Conservation (phyloP, 2,797 vertebrate species). For the Peromyscus eremicus region DNA sequence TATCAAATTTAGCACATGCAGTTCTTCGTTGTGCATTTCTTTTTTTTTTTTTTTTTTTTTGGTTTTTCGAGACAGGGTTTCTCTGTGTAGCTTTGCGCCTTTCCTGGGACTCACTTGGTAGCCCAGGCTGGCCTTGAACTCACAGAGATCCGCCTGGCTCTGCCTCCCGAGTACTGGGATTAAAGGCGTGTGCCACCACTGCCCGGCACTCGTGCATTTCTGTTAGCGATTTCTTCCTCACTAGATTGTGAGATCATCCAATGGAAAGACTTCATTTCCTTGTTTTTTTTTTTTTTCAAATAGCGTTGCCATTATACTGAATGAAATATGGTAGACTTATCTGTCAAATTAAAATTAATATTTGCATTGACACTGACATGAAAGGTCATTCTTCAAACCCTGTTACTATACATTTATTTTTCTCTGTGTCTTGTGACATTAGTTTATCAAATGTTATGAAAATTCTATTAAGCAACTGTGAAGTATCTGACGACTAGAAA, state of each 20-base stretch:
- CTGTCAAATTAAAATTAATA: constrained; percentile 47
- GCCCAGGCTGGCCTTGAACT: too few relatives aligned
- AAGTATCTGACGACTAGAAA: constrained; percentile 33
- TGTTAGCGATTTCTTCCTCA: neutral
- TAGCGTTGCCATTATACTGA: neutral
- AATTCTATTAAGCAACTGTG: constrained; percentile 7
- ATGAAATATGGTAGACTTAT: constrained; percentile 9
- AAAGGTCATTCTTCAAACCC: constrained; percentile 8
- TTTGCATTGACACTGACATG: constrained; percentile 15
- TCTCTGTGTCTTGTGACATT: neutral
- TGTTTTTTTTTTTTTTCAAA: neutral
- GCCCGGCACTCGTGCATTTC: too few relatives aligned
- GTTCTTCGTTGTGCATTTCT: neutral
- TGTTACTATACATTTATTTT: constrained; percentile 8
- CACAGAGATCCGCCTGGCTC: too few relatives aligned
- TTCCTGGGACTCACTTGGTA: too few relatives aligned
- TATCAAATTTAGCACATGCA: neutral
- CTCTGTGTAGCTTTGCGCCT: too few relatives aligned
- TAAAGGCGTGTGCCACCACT: too few relatives aligned
- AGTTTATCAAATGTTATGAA: neutral
- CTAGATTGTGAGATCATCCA: constrained; percentile 16
- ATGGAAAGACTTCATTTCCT: neutral
- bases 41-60: too few relatives aligned
- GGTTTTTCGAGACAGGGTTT: too few relatives aligned
- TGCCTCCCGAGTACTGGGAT: too few relatives aligned